These are phyloP conservation scores for Sebastes miniatus DNA, from an alignment of 2,797 vertebrate species.

Conservation along the genomic window DNA sequence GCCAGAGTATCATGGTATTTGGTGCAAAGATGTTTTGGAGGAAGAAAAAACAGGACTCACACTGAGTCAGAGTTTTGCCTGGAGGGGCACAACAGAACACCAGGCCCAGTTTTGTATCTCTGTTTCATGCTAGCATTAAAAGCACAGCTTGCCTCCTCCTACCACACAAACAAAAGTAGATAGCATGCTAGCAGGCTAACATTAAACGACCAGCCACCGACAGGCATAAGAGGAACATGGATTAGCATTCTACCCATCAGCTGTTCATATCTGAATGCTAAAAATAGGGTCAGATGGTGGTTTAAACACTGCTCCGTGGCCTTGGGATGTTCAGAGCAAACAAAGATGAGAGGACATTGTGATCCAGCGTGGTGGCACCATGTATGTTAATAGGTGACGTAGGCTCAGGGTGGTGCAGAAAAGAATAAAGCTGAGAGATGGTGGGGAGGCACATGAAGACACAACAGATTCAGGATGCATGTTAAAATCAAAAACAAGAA, in stretches of 20 bases:
- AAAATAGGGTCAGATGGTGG: slow-evolving; percentile 50
- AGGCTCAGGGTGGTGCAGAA: not conserved
- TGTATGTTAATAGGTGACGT: slow-evolving; percentile 12
- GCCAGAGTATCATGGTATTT: slow-evolving; percentile 17
- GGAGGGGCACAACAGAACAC: slow-evolving; percentile 48
- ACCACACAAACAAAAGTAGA: slow-evolving; percentile 52
- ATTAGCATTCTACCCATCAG: slow-evolving; percentile 44
- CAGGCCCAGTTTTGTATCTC: slow-evolving; percentile 43
- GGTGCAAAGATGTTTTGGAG: slow-evolving; percentile 46
- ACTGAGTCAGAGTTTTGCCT: slow-evolving; percentile 59
- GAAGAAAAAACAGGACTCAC: slow-evolving; percentile 22
- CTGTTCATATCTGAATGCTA: slow-evolving; percentile 35
- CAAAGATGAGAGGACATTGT: slow-evolving; percentile 32
- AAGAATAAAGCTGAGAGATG: not conserved
- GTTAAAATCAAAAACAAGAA: not conserved
- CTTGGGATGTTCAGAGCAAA: slow-evolving; percentile 38
- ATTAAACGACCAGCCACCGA: slow-evolving; percentile 24
- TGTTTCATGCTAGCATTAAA: slow-evolving; percentile 55
- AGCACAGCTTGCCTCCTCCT: slow-evolving; percentile 57
- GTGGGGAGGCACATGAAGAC: not conserved
- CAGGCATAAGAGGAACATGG: slow-evolving; percentile 15
- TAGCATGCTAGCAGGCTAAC: slow-evolving; percentile 41
- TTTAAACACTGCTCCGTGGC: slow-evolving; percentile 33
- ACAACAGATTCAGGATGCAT: not conserved
- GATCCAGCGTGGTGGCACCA: not conserved